Conservation (phyloP, 2,888 invertebrate species). For the Dusona sp. region DNA sequence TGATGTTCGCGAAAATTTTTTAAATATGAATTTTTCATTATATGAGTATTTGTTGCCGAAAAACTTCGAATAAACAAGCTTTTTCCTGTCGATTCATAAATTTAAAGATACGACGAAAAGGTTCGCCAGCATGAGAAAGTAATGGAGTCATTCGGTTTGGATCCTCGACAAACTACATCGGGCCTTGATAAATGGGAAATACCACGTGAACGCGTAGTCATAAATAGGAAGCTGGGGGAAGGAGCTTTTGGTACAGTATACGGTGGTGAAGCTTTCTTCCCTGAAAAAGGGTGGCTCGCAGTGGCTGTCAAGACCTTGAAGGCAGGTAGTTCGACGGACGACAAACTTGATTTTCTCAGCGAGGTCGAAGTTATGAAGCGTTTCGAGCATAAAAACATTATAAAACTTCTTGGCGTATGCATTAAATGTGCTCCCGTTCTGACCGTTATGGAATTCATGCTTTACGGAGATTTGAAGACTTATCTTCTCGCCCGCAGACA, state of each 20-base stretch:
- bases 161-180: constrained; percentile 85
- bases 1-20: too few species aligned
- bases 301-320: constrained; percentile 96
- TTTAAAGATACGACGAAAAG: constrained; percentile 88
- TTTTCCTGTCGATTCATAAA: constrained; percentile 16
- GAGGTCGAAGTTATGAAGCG: constrained; percentile 98
- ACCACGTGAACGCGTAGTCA: constrained; percentile 92
- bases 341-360: constrained; percentile 95
- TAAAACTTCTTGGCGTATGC: constrained; percentile 93
- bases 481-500: constrained; percentile 94
- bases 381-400: constrained; percentile 95
- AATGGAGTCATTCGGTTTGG: constrained; percentile 90
- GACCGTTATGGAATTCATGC: constrained; percentile 97
- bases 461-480: constrained; percentile 96
- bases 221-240: constrained; percentile 94
- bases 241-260: constrained; percentile 97
- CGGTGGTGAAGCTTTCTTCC: constrained; percentile 93
- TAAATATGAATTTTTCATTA: too few species aligned
- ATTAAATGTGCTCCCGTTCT: constrained; percentile 95
- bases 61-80: not conserved
- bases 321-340: constrained; percentile 92
- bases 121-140: constrained; percentile 89
- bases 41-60: too few species aligned
- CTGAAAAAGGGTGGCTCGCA: constrained; percentile 91
- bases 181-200: constrained; percentile 95